phyloP scores from a whole-genome alignment of 2,888 invertebrate species.

The Mayetiola destructor region DNA sequence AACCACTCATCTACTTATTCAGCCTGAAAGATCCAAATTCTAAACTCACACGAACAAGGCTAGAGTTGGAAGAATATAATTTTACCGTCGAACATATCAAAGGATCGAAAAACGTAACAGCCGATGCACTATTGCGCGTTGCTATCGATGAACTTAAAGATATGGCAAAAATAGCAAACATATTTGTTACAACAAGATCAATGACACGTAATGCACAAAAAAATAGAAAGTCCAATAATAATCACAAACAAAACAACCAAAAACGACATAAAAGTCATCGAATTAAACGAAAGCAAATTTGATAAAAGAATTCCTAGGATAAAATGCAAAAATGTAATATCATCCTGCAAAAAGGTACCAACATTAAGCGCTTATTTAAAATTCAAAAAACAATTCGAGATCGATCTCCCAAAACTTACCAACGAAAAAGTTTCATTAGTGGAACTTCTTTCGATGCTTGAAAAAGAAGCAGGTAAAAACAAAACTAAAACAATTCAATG shows the following conservation, averaged over 20 bases:
- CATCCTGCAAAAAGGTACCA: too few relatives aligned
- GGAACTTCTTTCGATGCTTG: neutral
- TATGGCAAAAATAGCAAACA: neutral
- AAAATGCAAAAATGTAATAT: too few relatives aligned
- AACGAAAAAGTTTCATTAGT: neutral
- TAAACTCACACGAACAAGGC: conserved; percentile 15
- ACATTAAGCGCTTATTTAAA: too few relatives aligned
- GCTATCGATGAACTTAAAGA: neutral
- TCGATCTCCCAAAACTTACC: too few relatives aligned
- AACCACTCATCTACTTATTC: conserved; percentile 1
- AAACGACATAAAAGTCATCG: too few relatives aligned
- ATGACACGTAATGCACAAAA: neutral
- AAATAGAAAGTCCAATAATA: neutral
- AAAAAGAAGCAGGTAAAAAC: neutral
- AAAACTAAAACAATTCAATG: neutral
- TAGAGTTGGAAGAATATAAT: conserved; percentile 20
- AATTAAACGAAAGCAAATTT: too few relatives aligned
- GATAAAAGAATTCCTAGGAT: too few relatives aligned
- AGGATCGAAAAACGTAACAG: conserved; percentile 20
- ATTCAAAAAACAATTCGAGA: too few relatives aligned
- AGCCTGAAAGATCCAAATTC: conserved; percentile 3
- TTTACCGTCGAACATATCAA: conserved; percentile 20
- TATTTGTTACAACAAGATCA: neutral
- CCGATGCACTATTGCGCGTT: conserved; percentile 17
- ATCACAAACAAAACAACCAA: too few relatives aligned